These are phyloP conservation scores for Promerops cafer DNA, from an alignment of 2,113 vertebrate species.

Conservation along the genomic window DNA sequence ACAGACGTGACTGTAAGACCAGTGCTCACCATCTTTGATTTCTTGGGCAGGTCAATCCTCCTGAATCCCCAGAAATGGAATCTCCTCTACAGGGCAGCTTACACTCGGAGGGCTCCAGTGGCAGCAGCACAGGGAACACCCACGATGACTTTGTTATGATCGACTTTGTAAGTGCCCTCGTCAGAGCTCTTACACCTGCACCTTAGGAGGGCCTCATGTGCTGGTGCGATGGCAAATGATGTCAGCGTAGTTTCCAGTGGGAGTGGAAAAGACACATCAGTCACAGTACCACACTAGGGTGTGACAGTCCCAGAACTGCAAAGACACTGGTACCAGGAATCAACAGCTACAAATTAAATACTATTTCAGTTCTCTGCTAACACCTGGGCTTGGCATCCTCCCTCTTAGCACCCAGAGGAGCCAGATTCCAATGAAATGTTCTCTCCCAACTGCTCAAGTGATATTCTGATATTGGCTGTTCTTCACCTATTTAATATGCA, in stretches of 20 bases:
- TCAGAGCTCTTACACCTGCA: background rate
- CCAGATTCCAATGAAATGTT: background rate
- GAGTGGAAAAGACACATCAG: background rate
- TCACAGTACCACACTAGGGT: background rate
- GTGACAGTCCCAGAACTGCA: background rate
- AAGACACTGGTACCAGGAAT: background rate
- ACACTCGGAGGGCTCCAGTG: constrained; percentile 87
- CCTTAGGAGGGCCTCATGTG: background rate
- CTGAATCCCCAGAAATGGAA: constrained; percentile 81
- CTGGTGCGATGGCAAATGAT: background rate
- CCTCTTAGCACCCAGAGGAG: background rate
- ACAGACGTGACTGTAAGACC: background rate
- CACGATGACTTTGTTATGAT: constrained; percentile 98
- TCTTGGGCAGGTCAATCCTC: constrained; percentile 84
- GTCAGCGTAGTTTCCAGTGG: background rate
- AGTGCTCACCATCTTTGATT: background rate
- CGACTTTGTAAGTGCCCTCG: constrained; percentile 85
- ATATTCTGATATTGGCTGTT: background rate
- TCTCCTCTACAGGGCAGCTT: constrained; percentile 92
- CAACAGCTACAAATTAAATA: background rate
- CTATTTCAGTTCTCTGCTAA: background rate
- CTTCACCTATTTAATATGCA: background rate
- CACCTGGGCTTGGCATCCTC: background rate
- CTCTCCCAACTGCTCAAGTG: background rate
- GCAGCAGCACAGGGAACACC: constrained; percentile 77